These are phyloP conservation scores for Gisinianus flammeolus DNA, from an alignment of 2,888 invertebrate genomes.

Conservation along the genomic window DNA sequence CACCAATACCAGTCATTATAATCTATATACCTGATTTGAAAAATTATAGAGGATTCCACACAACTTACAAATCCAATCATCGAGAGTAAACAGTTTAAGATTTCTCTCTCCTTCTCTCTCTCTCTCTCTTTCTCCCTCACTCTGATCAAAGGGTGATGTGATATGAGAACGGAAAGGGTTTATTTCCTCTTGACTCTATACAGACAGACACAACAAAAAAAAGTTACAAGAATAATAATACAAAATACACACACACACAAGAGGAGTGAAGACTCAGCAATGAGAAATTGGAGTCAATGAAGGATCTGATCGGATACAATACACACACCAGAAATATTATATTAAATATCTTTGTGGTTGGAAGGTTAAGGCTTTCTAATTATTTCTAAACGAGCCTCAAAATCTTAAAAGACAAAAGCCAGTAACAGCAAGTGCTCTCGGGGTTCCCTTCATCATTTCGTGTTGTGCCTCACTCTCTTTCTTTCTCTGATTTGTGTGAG, in stretches of 20 bases:
- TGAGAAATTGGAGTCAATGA: not conserved
- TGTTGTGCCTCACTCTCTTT: too few species aligned
- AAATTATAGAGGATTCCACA: slow-evolving; percentile 25
- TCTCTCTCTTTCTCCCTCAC: not conserved
- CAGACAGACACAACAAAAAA: not conserved
- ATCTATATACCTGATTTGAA: slow-evolving; percentile 13
- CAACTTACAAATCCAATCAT: slow-evolving; percentile 27
- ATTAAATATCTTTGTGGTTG: not conserved
- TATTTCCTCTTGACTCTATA: not conserved
- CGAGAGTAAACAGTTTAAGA: not conserved
- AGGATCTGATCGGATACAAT: not conserved
- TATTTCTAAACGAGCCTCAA: not conserved
- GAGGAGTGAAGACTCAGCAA: not conserved
- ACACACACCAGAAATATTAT: not conserved
- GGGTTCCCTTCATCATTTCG: too few species aligned
- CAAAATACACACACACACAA: too few species aligned
- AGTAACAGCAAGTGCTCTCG: not conserved
- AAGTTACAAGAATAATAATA: too few species aligned
- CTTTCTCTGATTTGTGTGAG: too few species aligned
- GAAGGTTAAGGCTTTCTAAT: not conserved
- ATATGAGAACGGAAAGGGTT: not conserved
- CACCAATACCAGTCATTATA: not conserved
- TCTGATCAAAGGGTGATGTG: not conserved
- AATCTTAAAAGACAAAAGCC: not conserved
- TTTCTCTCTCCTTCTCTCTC: not conserved